Percentiles rank a stretch among this genome's conserved stretches.
Conservation (phyloP, 2,888 invertebrate species). For the Eupithecia subfuscata region DNA sequence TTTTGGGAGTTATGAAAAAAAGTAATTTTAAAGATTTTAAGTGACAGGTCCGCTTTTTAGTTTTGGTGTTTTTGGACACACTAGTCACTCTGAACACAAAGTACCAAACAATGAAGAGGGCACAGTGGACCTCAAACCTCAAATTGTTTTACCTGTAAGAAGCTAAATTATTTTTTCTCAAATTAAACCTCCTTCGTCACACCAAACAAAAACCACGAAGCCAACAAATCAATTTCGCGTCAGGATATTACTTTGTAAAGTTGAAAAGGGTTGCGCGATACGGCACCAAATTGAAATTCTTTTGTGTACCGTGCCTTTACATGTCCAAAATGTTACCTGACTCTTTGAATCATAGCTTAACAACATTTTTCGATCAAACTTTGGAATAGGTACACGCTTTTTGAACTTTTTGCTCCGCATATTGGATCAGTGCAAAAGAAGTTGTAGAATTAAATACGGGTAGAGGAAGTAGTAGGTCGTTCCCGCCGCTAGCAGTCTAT, state of each 20-base stretch:
- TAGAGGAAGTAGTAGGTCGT: neutral
- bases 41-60: neutral
- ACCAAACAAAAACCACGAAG: slow-evolving; percentile 75
- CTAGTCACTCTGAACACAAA: neutral
- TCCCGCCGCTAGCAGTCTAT: neutral
- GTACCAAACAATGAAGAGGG: neutral
- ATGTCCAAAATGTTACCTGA: slow-evolving; percentile 77
- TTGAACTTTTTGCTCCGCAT: slow-evolving; percentile 17
- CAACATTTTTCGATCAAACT: slow-evolving; percentile 68
- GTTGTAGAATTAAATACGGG: neutral
- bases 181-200: slow-evolving; percentile 74
- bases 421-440: slow-evolving; percentile 8
- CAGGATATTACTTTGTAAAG: slow-evolving; percentile 81
- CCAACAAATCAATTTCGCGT: slow-evolving; percentile 81
- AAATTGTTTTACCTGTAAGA: neutral
- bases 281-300: slow-evolving; percentile 82
- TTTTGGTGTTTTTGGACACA: neutral
- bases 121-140: neutral
- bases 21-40: too few species aligned
- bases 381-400: slow-evolving; percentile 49
- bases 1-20: too few species aligned
- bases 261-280: slow-evolving; percentile 79
- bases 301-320: slow-evolving; percentile 76
- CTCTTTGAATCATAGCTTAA: slow-evolving; percentile 65
- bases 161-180: slow-evolving; percentile 59